These are phyloP conservation scores for Porphyrio hochstetteri DNA, from an alignment of 2,113 vertebrate species.

Conservation along the genomic window DNA sequence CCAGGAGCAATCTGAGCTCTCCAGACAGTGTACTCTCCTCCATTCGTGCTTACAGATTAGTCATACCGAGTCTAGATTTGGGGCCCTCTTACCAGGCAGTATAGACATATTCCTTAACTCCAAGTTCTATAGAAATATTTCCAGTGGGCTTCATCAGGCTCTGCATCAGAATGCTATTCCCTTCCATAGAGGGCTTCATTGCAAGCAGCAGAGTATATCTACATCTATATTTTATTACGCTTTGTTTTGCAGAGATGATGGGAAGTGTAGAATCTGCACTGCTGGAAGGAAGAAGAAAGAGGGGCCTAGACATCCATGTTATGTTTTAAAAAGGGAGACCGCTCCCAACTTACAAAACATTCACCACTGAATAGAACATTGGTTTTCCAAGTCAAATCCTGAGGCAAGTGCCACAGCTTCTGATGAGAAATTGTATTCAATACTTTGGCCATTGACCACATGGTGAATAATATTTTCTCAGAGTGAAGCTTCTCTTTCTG, in stretches of 20 bases:
- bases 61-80: neutral
- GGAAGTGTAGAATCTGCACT: neutral
- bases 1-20: neutral
- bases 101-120: neutral
- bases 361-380: neutral
- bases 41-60: neutral
- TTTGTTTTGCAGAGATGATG: neutral
- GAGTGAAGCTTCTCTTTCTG: neutral
- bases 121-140: neutral
- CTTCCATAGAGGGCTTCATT: neutral
- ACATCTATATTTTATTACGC: neutral
- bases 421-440: neutral
- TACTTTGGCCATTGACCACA: neutral
- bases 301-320: neutral
- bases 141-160: neutral
- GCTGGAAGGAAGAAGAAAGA: neutral
- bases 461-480: neutral
- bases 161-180: neutral
- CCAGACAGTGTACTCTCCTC: neutral
- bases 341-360: neutral
- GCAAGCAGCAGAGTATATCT: neutral
- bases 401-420: neutral
- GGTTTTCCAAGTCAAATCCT: neutral
- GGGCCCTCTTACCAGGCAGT: neutral
- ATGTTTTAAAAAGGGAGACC: neutral